Evolutionary conservation across 2,888 invertebrate genomes (phyloP).

Genomic region (Raillietiella orientalis): DNA sequence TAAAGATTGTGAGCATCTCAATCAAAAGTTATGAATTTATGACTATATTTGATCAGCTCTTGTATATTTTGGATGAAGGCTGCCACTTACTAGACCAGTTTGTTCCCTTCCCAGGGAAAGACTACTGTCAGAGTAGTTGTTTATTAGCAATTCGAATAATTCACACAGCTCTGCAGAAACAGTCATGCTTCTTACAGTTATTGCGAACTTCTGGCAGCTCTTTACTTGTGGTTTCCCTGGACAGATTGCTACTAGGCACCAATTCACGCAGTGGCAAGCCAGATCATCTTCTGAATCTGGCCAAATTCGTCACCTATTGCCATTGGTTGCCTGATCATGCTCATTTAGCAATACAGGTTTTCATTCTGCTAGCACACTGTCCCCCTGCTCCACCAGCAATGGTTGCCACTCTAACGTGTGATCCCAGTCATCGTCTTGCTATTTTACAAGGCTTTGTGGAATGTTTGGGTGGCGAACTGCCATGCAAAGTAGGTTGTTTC

Average conservation of each 20-base stretch:
- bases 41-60: slow-evolving; percentile 3
- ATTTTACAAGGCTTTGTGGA: slow-evolving; percentile 58
- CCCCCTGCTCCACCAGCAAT: slow-evolving; percentile 29
- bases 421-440: slow-evolving; percentile 20
- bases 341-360: slow-evolving; percentile 29
- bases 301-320: slow-evolving; percentile 31
- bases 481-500: too few relatives aligned
- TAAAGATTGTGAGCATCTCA: too few relatives aligned
- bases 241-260: slow-evolving; percentile 42
- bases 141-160: too few relatives aligned
- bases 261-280: slow-evolving; percentile 39
- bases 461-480: slow-evolving; percentile 30
- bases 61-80: slow-evolving; percentile 27
- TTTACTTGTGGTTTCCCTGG: slow-evolving; percentile 35
- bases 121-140: too few relatives aligned
- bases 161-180: too few relatives aligned
- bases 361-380: too few relatives aligned
- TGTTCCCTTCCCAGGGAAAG: slow-evolving; percentile 28
- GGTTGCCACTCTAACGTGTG: slow-evolving; percentile 35
- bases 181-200: too few relatives aligned
- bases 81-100: slow-evolving; percentile 32
- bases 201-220: slow-evolving; percentile 9
- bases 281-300: slow-evolving; percentile 39
- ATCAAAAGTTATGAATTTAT: slow-evolving; percentile 1
- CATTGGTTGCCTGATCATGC: slow-evolving; percentile 30